Evolutionary conservation across 1,140 invertebrate species (phyloP).

Genomic region (Cyphomyrmex costatus): DNA sequence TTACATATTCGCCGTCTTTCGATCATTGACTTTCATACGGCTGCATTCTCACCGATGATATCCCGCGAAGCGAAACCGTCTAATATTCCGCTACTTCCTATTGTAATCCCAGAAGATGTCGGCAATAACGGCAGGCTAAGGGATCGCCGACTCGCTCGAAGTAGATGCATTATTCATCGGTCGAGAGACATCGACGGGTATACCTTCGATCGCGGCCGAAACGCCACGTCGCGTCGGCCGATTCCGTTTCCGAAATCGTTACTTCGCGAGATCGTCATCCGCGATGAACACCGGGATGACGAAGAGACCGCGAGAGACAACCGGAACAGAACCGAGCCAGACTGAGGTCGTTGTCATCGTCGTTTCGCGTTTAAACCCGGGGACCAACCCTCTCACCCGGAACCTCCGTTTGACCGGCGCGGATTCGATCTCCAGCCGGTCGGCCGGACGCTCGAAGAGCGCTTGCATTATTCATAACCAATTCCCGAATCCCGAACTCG

Average conservation of each 20-base stretch:
- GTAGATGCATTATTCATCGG: conserved; percentile 72
- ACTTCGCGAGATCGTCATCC: conserved; percentile 69
- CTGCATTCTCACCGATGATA: conserved; percentile 4
- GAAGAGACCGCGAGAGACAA: conserved; percentile 62
- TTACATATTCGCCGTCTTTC: background rate
- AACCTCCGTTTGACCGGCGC: conserved; percentile 74
- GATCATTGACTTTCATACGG: conserved; percentile 39
- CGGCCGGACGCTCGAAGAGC: conserved; percentile 68
- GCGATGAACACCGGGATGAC: conserved; percentile 44
- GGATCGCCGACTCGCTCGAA: conserved; percentile 40
- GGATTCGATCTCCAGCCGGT: conserved; percentile 77
- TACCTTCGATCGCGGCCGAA: conserved; percentile 53
- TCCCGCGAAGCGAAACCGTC: conserved; percentile 28
- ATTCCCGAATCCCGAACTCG: conserved; percentile 78
- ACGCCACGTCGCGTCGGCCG: conserved; percentile 60
- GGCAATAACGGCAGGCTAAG: conserved; percentile 54
- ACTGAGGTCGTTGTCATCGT: conserved; percentile 61
- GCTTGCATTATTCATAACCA: conserved; percentile 80
- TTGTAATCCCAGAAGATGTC: conserved; percentile 60
- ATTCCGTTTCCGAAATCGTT: conserved; percentile 57
- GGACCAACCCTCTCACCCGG: conserved; percentile 70
- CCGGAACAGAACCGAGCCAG: conserved; percentile 56
- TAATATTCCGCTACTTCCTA: conserved; percentile 52
- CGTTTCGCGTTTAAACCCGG: conserved; percentile 71
- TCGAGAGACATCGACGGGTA: conserved; percentile 20